These are phyloP conservation scores for Haliclystus octoradiatus DNA, from an alignment of 30 jellyfish, hydroid and myxozoan genomes.

Conservation along the genomic window DNA sequence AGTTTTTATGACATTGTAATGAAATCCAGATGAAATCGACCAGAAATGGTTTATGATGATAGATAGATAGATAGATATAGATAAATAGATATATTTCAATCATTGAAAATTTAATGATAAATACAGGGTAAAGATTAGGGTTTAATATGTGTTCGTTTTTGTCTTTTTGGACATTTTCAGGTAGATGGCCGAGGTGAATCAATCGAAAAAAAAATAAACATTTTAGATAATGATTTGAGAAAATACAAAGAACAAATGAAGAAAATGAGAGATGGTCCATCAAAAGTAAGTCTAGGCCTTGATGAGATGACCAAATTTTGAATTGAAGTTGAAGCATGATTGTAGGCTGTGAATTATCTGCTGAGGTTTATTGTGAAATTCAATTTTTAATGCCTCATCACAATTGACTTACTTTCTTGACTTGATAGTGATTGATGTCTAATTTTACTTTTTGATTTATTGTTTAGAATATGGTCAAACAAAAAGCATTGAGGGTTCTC, in stretches of 20 bases:
- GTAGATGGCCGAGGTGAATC: slow-evolving; percentile 98
- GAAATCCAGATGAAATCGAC: not conserved
- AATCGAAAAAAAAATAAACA: slow-evolving; percentile 70
- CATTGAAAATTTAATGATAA: too few species aligned
- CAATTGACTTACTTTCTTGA: not conserved
- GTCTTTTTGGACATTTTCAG: too few species aligned
- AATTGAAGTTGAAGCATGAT: too few species aligned
- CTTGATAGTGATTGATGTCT: not conserved
- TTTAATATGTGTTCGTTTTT: too few species aligned
- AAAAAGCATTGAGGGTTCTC: slow-evolving; percentile 87
- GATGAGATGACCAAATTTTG: too few species aligned
- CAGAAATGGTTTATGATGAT: not conserved
- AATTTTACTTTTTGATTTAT: not conserved
- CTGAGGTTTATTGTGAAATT: too few species aligned
- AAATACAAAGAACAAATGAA: slow-evolving; percentile 95
- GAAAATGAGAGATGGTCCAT: slow-evolving; percentile 99
- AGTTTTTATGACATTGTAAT: too few species aligned
- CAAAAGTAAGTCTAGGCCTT: slow-evolving; percentile 65
- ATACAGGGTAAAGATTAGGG: too few species aligned
- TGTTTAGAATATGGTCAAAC: slow-evolving; percentile 91
- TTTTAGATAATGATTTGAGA: slow-evolving; percentile 80
- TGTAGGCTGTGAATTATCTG: too few species aligned
- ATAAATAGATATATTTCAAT: too few species aligned
- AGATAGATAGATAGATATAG: too few species aligned
- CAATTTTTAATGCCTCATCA: too few species aligned